These are phyloP conservation scores for Phodopus roborovskii DNA, from an alignment of 2,113 vertebrate species.

Conservation along the genomic window DNA sequence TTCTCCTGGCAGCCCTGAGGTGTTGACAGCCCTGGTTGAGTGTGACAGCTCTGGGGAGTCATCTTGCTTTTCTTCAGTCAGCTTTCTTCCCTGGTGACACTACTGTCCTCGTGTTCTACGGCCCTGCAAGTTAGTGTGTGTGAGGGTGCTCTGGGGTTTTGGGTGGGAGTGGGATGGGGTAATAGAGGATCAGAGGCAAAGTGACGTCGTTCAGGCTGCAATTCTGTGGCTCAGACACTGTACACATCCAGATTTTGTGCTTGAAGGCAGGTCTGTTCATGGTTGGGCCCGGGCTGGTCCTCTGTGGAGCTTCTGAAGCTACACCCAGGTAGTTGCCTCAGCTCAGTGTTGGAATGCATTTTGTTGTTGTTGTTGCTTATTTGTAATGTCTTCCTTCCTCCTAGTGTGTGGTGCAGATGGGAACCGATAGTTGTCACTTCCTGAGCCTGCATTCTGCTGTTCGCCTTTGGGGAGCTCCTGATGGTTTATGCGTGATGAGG, in stretches of 20 bases:
- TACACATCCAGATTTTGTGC: not conserved
- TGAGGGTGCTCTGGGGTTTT: not conserved
- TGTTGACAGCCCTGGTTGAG: not conserved
- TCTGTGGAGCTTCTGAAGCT: not conserved
- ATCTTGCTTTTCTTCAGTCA: not conserved
- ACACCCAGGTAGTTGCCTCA: not conserved
- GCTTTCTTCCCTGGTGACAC: not conserved
- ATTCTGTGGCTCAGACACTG: not conserved
- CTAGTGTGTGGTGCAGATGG: not conserved
- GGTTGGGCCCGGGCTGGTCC: not conserved
- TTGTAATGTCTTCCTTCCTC: not conserved
- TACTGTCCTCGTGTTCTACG: not conserved
- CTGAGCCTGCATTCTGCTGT: not conserved
- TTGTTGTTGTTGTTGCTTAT: not conserved
- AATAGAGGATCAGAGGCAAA: not conserved
- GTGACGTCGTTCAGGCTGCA: not conserved
- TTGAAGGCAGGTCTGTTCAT: not conserved
- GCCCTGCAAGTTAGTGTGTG: not conserved
- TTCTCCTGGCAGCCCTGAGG: not conserved
- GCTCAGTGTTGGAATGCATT: not conserved
- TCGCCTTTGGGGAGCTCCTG: not conserved
- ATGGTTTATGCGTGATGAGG: not conserved
- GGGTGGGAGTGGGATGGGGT: not conserved
- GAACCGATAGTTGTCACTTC: conserved; percentile 42
- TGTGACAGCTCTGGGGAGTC: not conserved